These are phyloP conservation scores for Marisa cornuarietis DNA, from an alignment of 1,140 invertebrate genomes.

Conservation along the genomic window DNA sequence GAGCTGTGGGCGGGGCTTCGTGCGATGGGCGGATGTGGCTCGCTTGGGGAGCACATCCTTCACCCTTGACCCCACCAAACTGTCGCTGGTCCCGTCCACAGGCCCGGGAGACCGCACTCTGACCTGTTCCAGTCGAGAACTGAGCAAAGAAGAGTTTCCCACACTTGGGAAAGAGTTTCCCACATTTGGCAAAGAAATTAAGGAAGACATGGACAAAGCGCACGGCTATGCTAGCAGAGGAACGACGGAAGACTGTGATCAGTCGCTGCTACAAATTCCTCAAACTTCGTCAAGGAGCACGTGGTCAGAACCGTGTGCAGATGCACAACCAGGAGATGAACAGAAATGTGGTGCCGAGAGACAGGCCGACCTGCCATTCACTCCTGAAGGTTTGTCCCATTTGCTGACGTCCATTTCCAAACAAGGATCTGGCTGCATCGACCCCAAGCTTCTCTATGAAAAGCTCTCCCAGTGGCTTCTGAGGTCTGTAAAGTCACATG, in stretches of 20 bases:
- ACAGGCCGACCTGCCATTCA: no score
- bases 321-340: no score
- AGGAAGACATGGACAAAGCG: not conserved
- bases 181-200: not conserved
- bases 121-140: not conserved
- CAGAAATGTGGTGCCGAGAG: no score
- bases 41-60: not conserved
- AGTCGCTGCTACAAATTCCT: no score
- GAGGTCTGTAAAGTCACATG: no score
- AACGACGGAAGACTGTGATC: not conserved
- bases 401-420: no score
- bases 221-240: not conserved
- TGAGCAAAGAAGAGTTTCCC: constrained; percentile 4
- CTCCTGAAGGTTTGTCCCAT: no score
- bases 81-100: not conserved
- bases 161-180: not conserved
- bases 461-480: no score
- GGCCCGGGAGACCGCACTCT: not conserved
- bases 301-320: no score
- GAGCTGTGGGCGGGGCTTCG: not conserved
- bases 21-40: constrained; percentile 20
- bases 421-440: no score
- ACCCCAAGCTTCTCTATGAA: no score
- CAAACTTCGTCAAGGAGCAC: no score
- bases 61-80: not conserved